Percentiles rank a stretch among this genome's conserved stretches.
These are phyloP conservation scores for Belonocnema kinseyi DNA, from an alignment of 1,140 invertebrate species.

Conservation along the genomic window DNA sequence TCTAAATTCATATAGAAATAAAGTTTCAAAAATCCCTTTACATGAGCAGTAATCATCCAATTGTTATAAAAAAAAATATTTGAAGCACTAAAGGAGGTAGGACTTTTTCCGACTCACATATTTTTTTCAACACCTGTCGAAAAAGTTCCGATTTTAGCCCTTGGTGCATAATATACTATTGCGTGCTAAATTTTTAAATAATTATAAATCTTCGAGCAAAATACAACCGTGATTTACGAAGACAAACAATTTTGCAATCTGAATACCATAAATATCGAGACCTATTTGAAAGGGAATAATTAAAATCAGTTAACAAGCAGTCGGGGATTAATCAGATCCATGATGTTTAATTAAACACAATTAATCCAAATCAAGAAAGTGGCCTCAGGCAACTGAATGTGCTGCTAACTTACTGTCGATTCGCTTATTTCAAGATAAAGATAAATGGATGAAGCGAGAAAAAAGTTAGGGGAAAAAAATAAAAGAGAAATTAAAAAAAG, in stretches of 20 bases:
- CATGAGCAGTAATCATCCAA: no score
- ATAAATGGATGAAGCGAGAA: background rate
- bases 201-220: no score
- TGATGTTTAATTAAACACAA: conserved; percentile 19
- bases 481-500: background rate
- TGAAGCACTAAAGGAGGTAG: no score
- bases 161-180: no score
- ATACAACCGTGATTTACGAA: background rate
- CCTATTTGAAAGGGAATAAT: conserved; percentile 18
- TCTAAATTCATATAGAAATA: no score
- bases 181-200: no score
- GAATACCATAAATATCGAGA: background rate
- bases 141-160: no score
- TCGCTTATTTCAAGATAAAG: background rate
- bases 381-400: background rate
- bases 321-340: conserved; percentile 11
- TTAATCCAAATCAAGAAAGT: conserved; percentile 28
- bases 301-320: conserved; percentile 28
- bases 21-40: no score
- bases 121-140: no score
- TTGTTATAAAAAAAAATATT: no score
- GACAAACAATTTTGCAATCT: background rate
- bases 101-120: no score
- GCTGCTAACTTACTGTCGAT: conserved; percentile 3
- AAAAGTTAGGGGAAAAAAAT: background rate